Conservation (phyloP, 2,888 invertebrate species). For the Dastarcus helophoroides region DNA sequence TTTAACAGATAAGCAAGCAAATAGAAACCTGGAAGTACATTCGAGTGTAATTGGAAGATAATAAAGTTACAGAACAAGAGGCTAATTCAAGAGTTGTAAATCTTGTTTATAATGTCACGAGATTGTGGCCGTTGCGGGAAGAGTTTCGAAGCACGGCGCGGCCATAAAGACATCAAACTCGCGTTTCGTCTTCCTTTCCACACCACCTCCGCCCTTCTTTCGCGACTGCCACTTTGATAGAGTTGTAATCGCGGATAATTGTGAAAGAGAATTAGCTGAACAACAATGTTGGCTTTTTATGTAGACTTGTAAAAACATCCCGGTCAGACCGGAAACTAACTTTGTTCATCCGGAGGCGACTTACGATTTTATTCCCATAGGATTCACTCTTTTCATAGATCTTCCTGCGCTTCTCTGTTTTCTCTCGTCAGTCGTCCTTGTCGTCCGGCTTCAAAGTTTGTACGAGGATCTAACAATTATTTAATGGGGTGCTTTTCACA, state of each 20-base stretch:
- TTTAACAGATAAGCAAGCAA: too few species aligned
- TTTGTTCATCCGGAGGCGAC: slow-evolving; percentile 27
- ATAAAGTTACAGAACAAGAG: slow-evolving; percentile 4
- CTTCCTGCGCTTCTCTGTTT: too few species aligned
- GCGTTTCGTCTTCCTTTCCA: slow-evolving; percentile 18
- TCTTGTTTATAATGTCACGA: slow-evolving; percentile 20
- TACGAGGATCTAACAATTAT: too few species aligned
- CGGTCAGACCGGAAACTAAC: slow-evolving; percentile 30
- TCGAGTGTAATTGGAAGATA: too few species aligned
- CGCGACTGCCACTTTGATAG: slow-evolving; percentile 29
- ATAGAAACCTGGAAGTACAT: too few species aligned
- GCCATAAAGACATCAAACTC: slow-evolving; percentile 31
- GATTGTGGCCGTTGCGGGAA: slow-evolving; percentile 13
- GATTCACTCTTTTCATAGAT: too few species aligned
- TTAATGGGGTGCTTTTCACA: too few species aligned
- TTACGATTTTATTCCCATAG: slow-evolving; percentile 26
- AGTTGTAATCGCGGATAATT: slow-evolving; percentile 37
- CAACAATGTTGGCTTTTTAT: slow-evolving; percentile 36
- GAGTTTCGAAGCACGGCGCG: slow-evolving; percentile 21
- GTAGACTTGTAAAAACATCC: slow-evolving; percentile 32
- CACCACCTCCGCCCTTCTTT: slow-evolving; percentile 2
- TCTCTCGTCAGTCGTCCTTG: too few species aligned
- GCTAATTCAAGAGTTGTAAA: slow-evolving; percentile 14
- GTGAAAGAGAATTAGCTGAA: slow-evolving; percentile 34
- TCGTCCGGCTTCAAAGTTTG: too few species aligned